A percentile compares a stretch with the other conserved stretches of the same genome.
These are phyloP conservation scores for Drosophila prolongata DNA, from an alignment of 2,888 invertebrate species.

Conservation along the genomic window DNA sequence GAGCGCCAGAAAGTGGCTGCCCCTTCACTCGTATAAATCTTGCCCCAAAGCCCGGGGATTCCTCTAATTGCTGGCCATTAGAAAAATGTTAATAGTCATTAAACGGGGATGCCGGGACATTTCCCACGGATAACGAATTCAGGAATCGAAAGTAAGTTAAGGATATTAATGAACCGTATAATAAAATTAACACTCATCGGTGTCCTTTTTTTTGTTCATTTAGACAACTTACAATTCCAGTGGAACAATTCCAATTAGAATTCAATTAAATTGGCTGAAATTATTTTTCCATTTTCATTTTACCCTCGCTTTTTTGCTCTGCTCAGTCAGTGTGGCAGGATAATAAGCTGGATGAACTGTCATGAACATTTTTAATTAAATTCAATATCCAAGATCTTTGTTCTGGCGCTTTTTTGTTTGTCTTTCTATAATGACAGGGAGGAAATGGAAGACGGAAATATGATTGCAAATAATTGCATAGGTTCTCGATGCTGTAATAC, in stretches of 20 bases:
- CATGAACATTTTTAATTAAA: slow-evolving; percentile 71
- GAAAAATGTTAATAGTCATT: slow-evolving; percentile 77
- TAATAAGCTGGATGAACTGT: slow-evolving; percentile 39
- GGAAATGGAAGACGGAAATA: slow-evolving; percentile 26
- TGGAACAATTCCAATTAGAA: slow-evolving; percentile 62
- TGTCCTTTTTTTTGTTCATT: slow-evolving; percentile 27
- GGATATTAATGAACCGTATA: slow-evolving; percentile 11
- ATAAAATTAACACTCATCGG: slow-evolving; percentile 29
- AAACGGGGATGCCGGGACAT: slow-evolving; percentile 12
- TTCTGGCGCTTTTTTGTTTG: slow-evolving; percentile 42
- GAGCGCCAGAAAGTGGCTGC: slow-evolving; percentile 23
- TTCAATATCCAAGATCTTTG: slow-evolving; percentile 50
- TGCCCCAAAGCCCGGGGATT: slow-evolving; percentile 61
- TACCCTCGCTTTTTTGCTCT: slow-evolving; percentile 43
- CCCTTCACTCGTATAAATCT: slow-evolving; percentile 65
- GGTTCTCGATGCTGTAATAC: slow-evolving; percentile 16
- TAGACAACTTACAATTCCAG: slow-evolving; percentile 54
- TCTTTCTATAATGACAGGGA: slow-evolving; percentile 28
- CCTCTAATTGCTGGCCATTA: slow-evolving; percentile 71
- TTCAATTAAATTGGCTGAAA: slow-evolving; percentile 55
- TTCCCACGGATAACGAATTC: slow-evolving; percentile 2
- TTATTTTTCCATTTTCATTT: slow-evolving; percentile 22
- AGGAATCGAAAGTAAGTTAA: slow-evolving; percentile 1
- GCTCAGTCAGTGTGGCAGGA: slow-evolving; percentile 27
- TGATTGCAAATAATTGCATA: slow-evolving; percentile 52